Conservation (phyloP, 1,140 invertebrate species). For the Rhopalosiphum padi region DNA sequence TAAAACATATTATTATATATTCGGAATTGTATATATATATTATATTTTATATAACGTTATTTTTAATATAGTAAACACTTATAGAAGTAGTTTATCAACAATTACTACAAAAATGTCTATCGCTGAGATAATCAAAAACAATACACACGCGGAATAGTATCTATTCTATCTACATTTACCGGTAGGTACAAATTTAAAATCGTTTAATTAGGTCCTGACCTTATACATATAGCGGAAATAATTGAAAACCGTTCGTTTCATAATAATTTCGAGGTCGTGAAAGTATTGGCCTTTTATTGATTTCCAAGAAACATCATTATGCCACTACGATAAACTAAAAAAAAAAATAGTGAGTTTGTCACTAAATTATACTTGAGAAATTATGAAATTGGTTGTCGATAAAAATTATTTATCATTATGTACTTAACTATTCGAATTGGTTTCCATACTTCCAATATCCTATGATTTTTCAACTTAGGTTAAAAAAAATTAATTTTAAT, state of each 20-base stretch:
- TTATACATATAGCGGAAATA: not conserved
- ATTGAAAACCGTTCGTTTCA: constrained; percentile 15
- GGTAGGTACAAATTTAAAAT: not conserved
- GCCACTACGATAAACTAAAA: not conserved
- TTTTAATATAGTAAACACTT: not conserved
- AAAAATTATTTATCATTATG: not conserved
- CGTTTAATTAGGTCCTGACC: constrained; percentile 2
- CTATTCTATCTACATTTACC: not conserved
- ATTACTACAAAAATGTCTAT: not conserved
- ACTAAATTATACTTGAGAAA: not conserved
- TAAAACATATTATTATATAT: not conserved
- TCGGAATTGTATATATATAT: not conserved
- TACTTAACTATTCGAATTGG: not conserved
- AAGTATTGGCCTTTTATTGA: not conserved
- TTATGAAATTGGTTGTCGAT: not conserved
- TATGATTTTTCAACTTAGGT: not conserved
- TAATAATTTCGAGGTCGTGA: not conserved
- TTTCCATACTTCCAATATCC: not conserved
- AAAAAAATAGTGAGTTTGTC: not conserved
- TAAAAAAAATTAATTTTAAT: not conserved
- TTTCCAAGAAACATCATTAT: not conserved
- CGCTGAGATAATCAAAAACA: not conserved
- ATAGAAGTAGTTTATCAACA: not conserved
- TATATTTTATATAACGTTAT: not conserved
- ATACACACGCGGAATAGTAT: not conserved